Evolutionary conservation across 2,888 invertebrate species (phyloP), one percentile per base, ranked within the genome.

Genomic region (Troides aeacus): DNA sequence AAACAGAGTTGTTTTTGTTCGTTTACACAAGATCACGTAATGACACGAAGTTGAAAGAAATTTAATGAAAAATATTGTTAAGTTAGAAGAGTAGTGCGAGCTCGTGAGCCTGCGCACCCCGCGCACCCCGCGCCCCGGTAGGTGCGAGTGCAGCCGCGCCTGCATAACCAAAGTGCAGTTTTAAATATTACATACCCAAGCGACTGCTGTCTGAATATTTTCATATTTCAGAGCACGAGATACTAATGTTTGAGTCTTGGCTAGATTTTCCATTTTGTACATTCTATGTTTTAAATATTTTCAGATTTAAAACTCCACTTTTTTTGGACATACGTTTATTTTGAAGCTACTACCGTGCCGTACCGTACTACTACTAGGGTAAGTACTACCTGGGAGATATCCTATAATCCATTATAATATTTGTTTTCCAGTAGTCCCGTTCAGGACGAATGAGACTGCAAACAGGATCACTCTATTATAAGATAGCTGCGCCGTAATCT

Each of bases 131-230:
- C 68, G 68, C 68, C 36, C 68, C 68, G 64, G 50, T 68, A 59
- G 59, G 18, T 36, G 5, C n/a, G 6, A 23, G 59, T 39, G 36
- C 36, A 57, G n/a, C 24, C 23, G 36, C 74, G 74, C 60, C 68
- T 69, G 74, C 75, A 76, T 79, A 78, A 82, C 83, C 74, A 87
- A 88, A 89, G 89, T 86, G 86, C 87, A 88, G 86, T 88, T 84
- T 84, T 84, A 87, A 68, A 68, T 63, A 15, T 46, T 46, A 53
- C 56, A 63, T 30, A 66, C 56, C 42, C 17, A 62, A 21, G 46
- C 62, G 58, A 46, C 46, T 15, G 17, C 59, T 50, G 58, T 63
- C 23, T 58, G 58, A 50, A 21, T 46, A 58, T 59, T 50, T 58
- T 59, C 46, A 58, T 59, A 53, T 42, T 21, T 46, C 36, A 12